phyloP scores from a whole-genome alignment of 1,140 invertebrate genomes.

The Radopholus similis region DNA sequence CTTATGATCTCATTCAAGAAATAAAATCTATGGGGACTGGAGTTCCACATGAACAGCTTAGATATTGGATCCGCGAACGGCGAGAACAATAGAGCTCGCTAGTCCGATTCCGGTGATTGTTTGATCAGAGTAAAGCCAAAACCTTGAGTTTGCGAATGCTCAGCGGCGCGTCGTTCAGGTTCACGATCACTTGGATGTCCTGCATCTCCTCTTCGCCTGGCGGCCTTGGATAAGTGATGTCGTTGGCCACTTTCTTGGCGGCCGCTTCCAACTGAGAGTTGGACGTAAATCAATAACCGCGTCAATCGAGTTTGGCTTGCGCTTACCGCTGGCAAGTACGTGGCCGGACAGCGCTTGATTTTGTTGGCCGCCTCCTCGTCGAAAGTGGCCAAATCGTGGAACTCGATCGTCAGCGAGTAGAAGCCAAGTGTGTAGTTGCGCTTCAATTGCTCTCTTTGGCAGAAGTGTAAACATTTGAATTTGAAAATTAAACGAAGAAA shows the following conservation, averaged over 20 bases:
- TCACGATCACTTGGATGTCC: constrained; percentile 87
- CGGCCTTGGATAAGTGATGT: constrained; percentile 83
- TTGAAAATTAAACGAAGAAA: constrained; percentile 59
- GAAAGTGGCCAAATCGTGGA: constrained; percentile 89
- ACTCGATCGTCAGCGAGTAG: constrained; percentile 84
- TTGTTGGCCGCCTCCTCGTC: constrained; percentile 90
- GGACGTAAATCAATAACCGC: too few species aligned
- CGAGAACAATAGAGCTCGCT: too few species aligned
- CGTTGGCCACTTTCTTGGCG: constrained; percentile 92
- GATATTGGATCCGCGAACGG: too few species aligned
- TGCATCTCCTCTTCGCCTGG: constrained; percentile 82
- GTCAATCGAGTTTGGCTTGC: neutral
- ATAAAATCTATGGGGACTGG: too few species aligned
- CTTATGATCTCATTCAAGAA: neutral
- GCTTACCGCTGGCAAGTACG: constrained; percentile 77
- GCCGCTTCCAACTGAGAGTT: constrained; percentile 84
- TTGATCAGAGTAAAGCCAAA: too few species aligned
- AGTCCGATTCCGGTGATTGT: too few species aligned
- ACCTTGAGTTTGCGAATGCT: constrained; percentile 82
- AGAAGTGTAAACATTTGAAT: constrained; percentile 25
- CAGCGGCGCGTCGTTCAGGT: constrained; percentile 76
- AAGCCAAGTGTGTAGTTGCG: constrained; percentile 85
- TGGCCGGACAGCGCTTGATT: constrained; percentile 82
- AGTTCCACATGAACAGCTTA: too few species aligned
- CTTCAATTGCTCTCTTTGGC: constrained; percentile 82